Base-by-base conservation (phyloP, 2,113 vertebrate species). In the Dipodomys spectabilis region DNA sequence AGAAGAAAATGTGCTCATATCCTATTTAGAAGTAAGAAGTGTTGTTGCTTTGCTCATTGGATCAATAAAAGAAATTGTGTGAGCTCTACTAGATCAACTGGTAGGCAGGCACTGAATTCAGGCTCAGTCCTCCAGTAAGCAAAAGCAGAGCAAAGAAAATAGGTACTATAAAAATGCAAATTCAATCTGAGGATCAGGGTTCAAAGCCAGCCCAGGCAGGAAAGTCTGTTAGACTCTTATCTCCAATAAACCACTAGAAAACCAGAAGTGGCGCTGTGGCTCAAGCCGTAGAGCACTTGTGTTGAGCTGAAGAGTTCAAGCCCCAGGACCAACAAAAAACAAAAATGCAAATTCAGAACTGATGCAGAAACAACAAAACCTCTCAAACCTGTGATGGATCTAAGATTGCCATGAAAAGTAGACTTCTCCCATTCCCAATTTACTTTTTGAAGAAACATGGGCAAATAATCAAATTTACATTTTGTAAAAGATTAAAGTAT, bases 321-420 rank as follows among this genome's bases (percentile, higher is more conserved):
- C 5, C 39, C 39, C 39, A 39, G 39, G 39, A 39, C 39, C 39
- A 1, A 39, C 39, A 39, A 39, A 39, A 39, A 39, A 39, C 5
- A 74, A 92, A 95, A 94, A 67, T 28, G n/a, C 90, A 88, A 91
- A 88, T 83, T 88, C 12, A 88, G 18, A 91, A 93, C 49, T 27
- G 32, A 84, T 57, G 30, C 64, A 20, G 72, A 89, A 94, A 81
- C 22, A 79, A 86, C 11, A 9, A 44, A 5, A 92, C n/a, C 62
- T 93, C 45, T 45, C 84, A 79, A 83, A 87, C 68, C 28, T 22
- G 1, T 19, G 12, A 60, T 2, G 10, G 45, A 39, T 20, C 32
- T 86, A 32, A 71, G 64, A 75, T 45, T 72, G 86, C 28, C 74
- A 81, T 28, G 53, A 57, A 85, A 95, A 93, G 49, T 68, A 64